Conservation (phyloP, 1,140 invertebrate species). For the Heliothis subflexa region DNA sequence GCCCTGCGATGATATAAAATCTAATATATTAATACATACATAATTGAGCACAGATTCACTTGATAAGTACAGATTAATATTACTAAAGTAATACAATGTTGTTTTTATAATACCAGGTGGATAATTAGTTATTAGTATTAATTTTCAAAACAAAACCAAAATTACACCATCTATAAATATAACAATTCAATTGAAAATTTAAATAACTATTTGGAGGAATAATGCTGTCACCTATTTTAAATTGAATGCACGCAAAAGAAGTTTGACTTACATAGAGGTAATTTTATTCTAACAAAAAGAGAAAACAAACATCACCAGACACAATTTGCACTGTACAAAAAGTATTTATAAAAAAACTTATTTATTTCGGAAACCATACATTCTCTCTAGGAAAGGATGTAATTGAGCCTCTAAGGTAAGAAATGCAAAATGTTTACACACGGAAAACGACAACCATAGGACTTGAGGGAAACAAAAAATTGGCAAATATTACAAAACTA, state of each 20-base stretch:
- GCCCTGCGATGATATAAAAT: constrained; percentile 5
- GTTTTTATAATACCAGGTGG: not conserved
- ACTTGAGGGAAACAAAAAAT: too few relatives aligned
- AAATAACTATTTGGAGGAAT: not conserved
- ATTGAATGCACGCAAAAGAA: too few relatives aligned
- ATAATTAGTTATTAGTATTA: not conserved
- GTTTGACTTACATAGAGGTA: not conserved
- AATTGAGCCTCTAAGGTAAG: not conserved
- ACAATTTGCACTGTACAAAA: not conserved
- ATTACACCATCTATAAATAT: not conserved
- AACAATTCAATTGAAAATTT: not conserved
- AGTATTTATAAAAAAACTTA: not conserved
- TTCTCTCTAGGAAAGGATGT: not conserved
- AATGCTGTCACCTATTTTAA: too few relatives aligned
- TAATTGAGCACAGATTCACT: constrained; percentile 15
- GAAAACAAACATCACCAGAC: not conserved
- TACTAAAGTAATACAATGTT: not conserved
- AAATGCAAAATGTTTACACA: not conserved
- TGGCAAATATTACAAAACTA: too few relatives aligned
- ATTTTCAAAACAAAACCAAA: not conserved
- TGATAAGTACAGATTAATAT: constrained; percentile 27
- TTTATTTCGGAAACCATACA: not conserved
- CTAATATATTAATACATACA: not conserved
- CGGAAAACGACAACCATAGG: not conserved
- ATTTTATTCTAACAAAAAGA: not conserved